These are phyloP conservation scores for Isurus oxyrinchus DNA, from an alignment of 2,113 vertebrate genomes.

Conservation along the genomic window DNA sequence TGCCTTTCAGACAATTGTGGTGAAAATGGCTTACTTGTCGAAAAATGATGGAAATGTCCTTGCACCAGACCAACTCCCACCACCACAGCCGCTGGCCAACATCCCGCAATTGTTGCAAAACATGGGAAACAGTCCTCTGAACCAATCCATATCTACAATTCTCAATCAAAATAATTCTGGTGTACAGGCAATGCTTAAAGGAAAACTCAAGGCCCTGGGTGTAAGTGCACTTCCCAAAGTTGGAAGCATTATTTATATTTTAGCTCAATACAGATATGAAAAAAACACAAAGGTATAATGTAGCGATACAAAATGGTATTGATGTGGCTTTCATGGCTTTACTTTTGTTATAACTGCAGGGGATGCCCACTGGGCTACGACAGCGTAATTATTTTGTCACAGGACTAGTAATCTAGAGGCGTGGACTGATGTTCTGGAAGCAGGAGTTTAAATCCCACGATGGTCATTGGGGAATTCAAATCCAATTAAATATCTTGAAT, in stretches of 20 bases:
- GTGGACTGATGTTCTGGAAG: neutral
- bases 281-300: neutral
- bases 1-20: neutral
- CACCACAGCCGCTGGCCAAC: neutral
- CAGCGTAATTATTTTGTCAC: neutral
- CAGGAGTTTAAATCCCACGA: no score
- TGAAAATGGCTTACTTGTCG: neutral
- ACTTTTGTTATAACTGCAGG: neutral
- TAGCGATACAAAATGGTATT: neutral
- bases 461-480: no score
- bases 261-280: neutral
- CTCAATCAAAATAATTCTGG: neutral
- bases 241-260: neutral
- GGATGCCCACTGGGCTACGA: no score
- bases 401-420: neutral
- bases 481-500: no score
- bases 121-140: neutral
- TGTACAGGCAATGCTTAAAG: neutral
- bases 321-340: neutral
- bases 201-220: neutral
- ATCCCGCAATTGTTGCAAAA: neutral
- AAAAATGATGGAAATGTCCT: neutral
- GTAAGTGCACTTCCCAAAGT: neutral
- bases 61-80: neutral
- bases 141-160: neutral